Percentiles rank a stretch among this genome's conserved stretches.
These are phyloP conservation scores for Elephas maximus DNA, from an alignment of 2,113 vertebrate genomes.

Conservation along the genomic window DNA sequence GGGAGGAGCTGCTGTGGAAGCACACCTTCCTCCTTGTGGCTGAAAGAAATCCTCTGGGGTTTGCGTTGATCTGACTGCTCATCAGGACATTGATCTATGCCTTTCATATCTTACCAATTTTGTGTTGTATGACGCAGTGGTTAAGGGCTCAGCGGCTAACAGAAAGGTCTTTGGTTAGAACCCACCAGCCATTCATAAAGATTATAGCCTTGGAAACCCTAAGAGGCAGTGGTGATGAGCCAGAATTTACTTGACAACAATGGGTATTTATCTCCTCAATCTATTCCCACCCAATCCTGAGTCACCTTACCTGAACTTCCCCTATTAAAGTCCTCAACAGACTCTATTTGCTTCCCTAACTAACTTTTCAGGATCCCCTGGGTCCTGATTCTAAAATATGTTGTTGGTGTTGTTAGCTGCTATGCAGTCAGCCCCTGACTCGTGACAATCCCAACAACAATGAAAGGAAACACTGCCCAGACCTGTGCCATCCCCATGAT, in stretches of 20 bases:
- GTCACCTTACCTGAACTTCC: neutral
- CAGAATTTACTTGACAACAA: too few relatives aligned
- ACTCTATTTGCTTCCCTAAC: neutral
- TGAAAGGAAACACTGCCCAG: neutral
- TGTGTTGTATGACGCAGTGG: neutral
- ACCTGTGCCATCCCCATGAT: neutral
- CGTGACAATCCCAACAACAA: neutral
- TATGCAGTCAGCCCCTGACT: neutral
- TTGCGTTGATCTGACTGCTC: neutral
- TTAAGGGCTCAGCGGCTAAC: too few relatives aligned
- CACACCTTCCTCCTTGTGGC: neutral
- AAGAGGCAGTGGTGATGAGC: too few relatives aligned
- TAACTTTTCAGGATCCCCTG: neutral
- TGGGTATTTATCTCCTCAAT: neutral
- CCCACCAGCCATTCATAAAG: too few relatives aligned
- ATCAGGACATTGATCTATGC: neutral
- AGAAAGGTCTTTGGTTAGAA: too few relatives aligned
- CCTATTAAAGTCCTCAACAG: neutral
- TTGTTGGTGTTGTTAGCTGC: neutral
- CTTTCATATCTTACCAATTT: neutral
- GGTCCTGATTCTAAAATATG: neutral
- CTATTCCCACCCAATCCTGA: neutral
- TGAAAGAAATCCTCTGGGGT: neutral
- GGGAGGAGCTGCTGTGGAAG: neutral
- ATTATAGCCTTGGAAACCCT: too few relatives aligned